Base-by-base conservation (phyloP, 2,888 invertebrate species). In the Cacoxenus indagator region DNA sequence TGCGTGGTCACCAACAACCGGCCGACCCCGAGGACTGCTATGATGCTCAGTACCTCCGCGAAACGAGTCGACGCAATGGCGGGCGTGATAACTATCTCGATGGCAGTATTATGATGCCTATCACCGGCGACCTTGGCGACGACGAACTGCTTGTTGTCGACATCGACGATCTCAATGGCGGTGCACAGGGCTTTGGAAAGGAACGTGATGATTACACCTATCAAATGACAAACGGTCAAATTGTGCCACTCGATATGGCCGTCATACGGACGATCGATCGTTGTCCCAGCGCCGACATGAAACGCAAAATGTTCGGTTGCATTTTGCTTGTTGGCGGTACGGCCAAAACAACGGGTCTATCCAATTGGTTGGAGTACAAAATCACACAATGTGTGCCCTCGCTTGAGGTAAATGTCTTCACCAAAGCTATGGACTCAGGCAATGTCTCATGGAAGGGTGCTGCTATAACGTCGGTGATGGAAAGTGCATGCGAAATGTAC, bases 361-460 rank as follows among this genome's bases (percentile, higher is more conserved):
- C 94, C 24, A 91, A 93, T 70, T 97, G 97, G 96, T 89, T 98
- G 9, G 96, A 96, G 83, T 96, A 96, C 82, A 91, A 95, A 75
- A 91, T 97, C 70, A 93, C 93, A 6, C 89, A 95, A 67, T 95
- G 96, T 72, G 71, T 87, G 89, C 94, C 95, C 83, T 93, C 95
- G 88, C 88, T 96, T 78, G 97, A 97, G 86, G 95, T 97, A 67
- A 95, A 97, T 55, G 95, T 95, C 0, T 93, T 94, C 73, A 95
- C 96, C 0, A 96, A 97, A 87, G 97, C 97, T 81, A 94, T 96
- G 90, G 97, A 97, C 87, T 94, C 96, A 0, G 92, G 94, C 1
- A 93, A 95, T 89, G 95, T 95, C 11, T 92, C 94, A 0, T 98
- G 98, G 98, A 97, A 97, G 87, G 98, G 98, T 0, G 97, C 97